phyloP scores from a whole-genome alignment of 2,888 invertebrate genomes.

The Teleogryllus oceanicus region DNA sequence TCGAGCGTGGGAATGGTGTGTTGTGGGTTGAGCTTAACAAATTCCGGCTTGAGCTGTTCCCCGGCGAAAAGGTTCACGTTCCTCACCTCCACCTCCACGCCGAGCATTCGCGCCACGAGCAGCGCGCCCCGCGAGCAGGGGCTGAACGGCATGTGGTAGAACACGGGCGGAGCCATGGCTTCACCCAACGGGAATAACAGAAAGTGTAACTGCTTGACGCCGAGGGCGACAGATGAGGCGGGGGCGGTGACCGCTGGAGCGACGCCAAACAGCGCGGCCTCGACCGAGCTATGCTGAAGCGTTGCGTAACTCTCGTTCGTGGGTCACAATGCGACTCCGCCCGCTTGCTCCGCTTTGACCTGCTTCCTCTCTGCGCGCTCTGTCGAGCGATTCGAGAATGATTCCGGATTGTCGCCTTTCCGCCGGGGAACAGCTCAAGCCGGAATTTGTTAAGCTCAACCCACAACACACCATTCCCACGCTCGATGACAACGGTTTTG shows the following conservation, averaged over 20 bases:
- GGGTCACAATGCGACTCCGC: too few species aligned
- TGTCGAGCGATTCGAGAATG: too few species aligned
- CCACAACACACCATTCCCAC: not conserved
- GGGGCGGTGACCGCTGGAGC: too few species aligned
- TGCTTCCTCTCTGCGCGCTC: too few species aligned
- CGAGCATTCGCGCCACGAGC: not conserved
- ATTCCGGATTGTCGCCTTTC: not conserved
- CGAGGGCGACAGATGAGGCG: too few species aligned
- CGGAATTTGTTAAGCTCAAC: not conserved
- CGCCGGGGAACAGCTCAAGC: not conserved
- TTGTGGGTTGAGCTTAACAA: not conserved
- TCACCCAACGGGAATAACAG: too few species aligned
- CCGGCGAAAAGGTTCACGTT: not conserved
- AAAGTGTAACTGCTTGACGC: too few species aligned
- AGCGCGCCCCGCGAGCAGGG: not conserved
- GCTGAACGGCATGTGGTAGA: not conserved
- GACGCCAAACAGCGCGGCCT: too few species aligned
- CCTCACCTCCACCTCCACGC: not conserved
- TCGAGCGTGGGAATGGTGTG: not conserved
- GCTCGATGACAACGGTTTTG: not conserved
- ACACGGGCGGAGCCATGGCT: not conserved
- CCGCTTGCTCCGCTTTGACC: too few species aligned
- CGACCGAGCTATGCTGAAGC: too few species aligned
- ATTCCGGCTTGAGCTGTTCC: not conserved
- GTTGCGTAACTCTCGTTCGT: too few species aligned